Percentiles rank a stretch among this genome's conserved stretches.
Evolutionary conservation across 2,113 vertebrate species (phyloP).

Genomic region (Oreotrochilus melanogaster): DNA sequence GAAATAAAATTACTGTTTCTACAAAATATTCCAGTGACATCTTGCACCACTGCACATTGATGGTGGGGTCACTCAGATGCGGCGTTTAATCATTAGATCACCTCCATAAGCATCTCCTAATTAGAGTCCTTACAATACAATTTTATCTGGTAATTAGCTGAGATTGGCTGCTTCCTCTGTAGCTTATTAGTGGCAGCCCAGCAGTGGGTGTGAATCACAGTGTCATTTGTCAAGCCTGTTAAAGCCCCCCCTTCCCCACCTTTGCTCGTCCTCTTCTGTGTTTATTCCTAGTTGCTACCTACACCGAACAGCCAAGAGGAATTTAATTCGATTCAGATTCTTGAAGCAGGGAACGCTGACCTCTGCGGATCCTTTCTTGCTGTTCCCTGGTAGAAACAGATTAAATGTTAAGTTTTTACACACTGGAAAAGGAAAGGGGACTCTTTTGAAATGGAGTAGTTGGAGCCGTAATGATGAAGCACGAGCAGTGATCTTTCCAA

Average conservation of each 20-base stretch:
- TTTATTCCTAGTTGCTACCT: constrained; percentile 72
- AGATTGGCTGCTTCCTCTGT: constrained; percentile 93
- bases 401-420: constrained; percentile 64
- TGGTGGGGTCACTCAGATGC: constrained; percentile 90
- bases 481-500: constrained; percentile 49
- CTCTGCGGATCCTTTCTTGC: constrained; percentile 31
- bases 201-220: constrained; percentile 88
- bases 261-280: constrained; percentile 65
- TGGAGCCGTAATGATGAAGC: constrained; percentile 54
- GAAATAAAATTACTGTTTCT: constrained; percentile 85
- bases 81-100: constrained; percentile 94
- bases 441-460: constrained; percentile 57
- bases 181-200: constrained; percentile 90
- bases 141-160: constrained; percentile 96
- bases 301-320: constrained; percentile 56
- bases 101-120: constrained; percentile 93
- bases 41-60: constrained; percentile 81
- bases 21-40: constrained; percentile 84
- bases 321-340: constrained; percentile 25
- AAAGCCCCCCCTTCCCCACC: constrained; percentile 61
- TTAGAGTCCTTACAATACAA: constrained; percentile 95
- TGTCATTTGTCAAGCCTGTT: constrained; percentile 87
- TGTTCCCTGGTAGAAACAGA: constrained; percentile 44
- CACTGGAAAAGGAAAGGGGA: constrained; percentile 21
- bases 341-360: constrained; percentile 43